Evolutionary conservation across 2,113 vertebrate species (phyloP).

Genomic region (Gadus macrocephalus): DNA sequence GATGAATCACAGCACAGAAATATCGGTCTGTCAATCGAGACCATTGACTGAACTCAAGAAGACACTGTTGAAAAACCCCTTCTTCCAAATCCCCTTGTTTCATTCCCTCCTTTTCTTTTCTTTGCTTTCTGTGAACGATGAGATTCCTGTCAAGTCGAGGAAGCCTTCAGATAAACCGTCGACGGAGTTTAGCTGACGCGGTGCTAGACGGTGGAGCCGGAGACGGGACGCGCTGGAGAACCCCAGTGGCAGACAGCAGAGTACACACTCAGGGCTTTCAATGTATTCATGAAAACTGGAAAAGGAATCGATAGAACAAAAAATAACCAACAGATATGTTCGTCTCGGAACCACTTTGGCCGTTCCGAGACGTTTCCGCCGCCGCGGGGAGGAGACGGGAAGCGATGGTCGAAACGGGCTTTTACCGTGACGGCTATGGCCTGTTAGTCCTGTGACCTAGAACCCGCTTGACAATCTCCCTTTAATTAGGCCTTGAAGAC

Average conservation of each 20-base stretch:
- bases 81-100: neutral
- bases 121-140: neutral
- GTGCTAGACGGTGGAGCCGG: too few relatives aligned
- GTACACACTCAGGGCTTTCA: too few relatives aligned
- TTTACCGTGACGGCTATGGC: slow-evolving; percentile 40
- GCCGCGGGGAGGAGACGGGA: slow-evolving; percentile 31
- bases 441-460: slow-evolving; percentile 58
- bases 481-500: slow-evolving; percentile 69
- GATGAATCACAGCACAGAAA: slow-evolving; percentile 19
- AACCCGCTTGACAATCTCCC: slow-evolving; percentile 69
- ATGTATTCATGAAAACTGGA: neutral
- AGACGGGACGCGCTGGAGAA: too few relatives aligned
- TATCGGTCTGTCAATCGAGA: neutral
- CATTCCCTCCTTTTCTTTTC: neutral
- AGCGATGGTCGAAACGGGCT: slow-evolving; percentile 29
- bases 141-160: too few relatives aligned
- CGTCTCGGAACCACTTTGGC: slow-evolving; percentile 20
- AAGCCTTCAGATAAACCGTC: too few relatives aligned
- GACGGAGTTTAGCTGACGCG: too few relatives aligned
- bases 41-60: slow-evolving; percentile 12
- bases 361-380: neutral
- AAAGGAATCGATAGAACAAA: slow-evolving; percentile 54
- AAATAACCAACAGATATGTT: slow-evolving; percentile 9
- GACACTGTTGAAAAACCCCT: slow-evolving; percentile 22
- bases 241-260: too few relatives aligned